Evolutionary conservation across 2,888 invertebrate genomes (phyloP), one percentile per base, ranked within the genome.

Genomic region (Anticlea derivata): DNA sequence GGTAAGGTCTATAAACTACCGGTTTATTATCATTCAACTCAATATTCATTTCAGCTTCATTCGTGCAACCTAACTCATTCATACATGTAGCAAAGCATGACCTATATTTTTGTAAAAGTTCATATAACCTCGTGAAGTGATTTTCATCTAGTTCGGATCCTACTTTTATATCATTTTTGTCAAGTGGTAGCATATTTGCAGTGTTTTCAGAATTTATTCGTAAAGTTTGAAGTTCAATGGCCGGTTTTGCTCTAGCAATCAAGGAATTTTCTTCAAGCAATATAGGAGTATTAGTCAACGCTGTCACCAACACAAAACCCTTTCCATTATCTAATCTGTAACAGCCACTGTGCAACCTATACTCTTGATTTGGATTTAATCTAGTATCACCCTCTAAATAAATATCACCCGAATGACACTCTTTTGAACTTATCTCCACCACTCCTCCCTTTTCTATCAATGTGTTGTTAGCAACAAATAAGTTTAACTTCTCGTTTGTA

Each of bases 1-100:
- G 35, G 17, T 45, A 38, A 7, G 46, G 37, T 5, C 46, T 22
- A 24, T 46, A 46, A 22, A 46, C 37, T n/a, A 46, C 46, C 1
- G 46, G 37, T 7, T 8, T 29, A 11, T 46, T n/a, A 7, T 23
- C 23, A 2, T 23, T 31, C 6, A 43, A 7, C 5, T 43, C 41
- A 12, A 43, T 43, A n/a, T 24, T 43, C 41, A 43, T 43, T 24
- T 43, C 41, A 23, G 24, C 20, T 6, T 10, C 7, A 2, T n/a
- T 24, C 12, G 31, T 33, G 12, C 41, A 24, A 10, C 41, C 41
- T 24, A 43, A 11, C n/a, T 43, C 41, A 22, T 5, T 17, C 2
- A 43, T 10, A 13, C 11, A 24, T n/a, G 7, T 11, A 1, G 41
- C 41, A 24, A 43, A 43, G 31, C 41, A 43, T 6, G 11, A 5